These are phyloP conservation scores for Apis mellifera DNA, from an alignment of 1,140 invertebrate genomes.

Conservation along the genomic window Amel_HAv3.1 CM009935.2:4503001-4503500, in stretches of 20 bases:
- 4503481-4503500: background rate
- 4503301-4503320: background rate
- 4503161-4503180: background rate
- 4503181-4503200: background rate
- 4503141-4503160: constrained; percentile 2
- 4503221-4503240: constrained; percentile 5
- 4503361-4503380: too few relatives aligned
- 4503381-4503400: too few relatives aligned
- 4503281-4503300: background rate
- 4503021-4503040: background rate
- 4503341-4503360: too few relatives aligned
- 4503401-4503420: too few relatives aligned
- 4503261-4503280: background rate
- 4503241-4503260: background rate
- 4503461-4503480: too few relatives aligned
- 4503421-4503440: too few relatives aligned
- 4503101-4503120: background rate
- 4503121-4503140: constrained; percentile 29
- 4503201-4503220: background rate
- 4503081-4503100: background rate
- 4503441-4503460: too few relatives aligned
- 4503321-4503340: background rate
- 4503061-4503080: background rate
- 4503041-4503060: background rate
- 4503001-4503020: constrained; percentile 17